phyloP scores from a whole-genome alignment of 2,888 invertebrate species.

The Ctena decussata region DNA sequence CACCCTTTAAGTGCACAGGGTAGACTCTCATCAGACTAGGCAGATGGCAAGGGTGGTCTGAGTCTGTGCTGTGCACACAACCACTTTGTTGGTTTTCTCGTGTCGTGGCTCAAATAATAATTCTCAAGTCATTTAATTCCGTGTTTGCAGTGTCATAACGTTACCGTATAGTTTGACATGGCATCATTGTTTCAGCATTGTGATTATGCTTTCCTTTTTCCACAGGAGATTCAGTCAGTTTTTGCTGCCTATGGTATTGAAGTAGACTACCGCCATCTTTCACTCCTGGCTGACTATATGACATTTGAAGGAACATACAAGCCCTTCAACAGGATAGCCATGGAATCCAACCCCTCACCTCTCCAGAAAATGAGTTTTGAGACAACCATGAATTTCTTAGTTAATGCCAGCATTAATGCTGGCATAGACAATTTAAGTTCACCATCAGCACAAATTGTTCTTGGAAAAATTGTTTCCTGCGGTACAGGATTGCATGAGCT shows the following conservation, averaged over 20 bases:
- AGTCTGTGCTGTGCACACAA: too few relatives aligned
- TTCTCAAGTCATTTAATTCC: too few relatives aligned
- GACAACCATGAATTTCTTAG: conserved; percentile 95
- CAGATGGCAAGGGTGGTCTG: too few relatives aligned
- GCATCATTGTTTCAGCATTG: too few relatives aligned
- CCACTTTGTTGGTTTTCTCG: too few relatives aligned
- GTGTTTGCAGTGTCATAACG: too few relatives aligned
- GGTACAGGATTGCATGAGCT: conserved; percentile 94
- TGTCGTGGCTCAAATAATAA: too few relatives aligned
- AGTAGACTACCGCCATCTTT: conserved; percentile 97
- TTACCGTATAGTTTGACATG: too few relatives aligned
- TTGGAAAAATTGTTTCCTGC: conserved; percentile 92
- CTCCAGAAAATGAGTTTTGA: conserved; percentile 99
- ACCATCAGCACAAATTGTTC: conserved; percentile 95
- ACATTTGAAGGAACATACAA: conserved; percentile 96
- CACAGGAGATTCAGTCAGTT: conserved; percentile 96
- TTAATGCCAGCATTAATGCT: conserved; percentile 91
- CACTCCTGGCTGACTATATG: conserved; percentile 98
- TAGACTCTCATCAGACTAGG: too few relatives aligned
- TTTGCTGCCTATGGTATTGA: conserved; percentile 99
- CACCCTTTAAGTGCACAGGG: too few relatives aligned
- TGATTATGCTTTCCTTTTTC: conserved; percentile 9
- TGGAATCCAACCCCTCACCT: conserved; percentile 96
- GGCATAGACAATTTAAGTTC: conserved; percentile 92
- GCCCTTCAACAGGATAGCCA: conserved; percentile 96